phyloP scores from a whole-genome alignment of 2,888 invertebrate genomes.

The Caenorhabditis becei region DNA sequence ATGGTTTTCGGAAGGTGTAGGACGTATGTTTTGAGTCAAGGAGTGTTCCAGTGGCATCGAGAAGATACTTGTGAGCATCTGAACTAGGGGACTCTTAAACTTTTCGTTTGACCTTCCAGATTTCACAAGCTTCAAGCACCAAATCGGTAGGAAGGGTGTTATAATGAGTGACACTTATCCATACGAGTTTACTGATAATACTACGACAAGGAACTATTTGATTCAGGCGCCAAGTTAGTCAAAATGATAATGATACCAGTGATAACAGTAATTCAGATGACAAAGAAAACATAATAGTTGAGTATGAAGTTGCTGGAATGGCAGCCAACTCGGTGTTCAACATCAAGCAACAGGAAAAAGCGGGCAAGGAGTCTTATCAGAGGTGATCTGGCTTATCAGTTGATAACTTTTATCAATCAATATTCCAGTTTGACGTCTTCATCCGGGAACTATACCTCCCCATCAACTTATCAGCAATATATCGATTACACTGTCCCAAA shows the following conservation, averaged over 20 bases:
- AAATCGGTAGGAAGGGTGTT: conserved; percentile 36
- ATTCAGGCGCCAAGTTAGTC: conserved; percentile 20
- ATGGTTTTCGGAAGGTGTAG: conserved; percentile 27
- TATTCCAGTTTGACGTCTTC: neutral
- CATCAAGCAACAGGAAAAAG: neutral
- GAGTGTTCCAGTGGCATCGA: conserved; percentile 28
- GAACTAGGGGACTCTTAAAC: too few relatives aligned
- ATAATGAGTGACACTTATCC: conserved; percentile 37
- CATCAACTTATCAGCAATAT: neutral
- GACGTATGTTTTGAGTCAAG: conserved; percentile 34
- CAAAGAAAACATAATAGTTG: conserved; percentile 35
- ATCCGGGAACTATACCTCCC: neutral
- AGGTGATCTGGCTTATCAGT: neutral
- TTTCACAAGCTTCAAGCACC: neutral
- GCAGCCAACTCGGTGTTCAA: neutral
- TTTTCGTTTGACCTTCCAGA: neutral
- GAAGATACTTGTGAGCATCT: conserved; percentile 12
- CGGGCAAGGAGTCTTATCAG: neutral
- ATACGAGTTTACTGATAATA: neutral
- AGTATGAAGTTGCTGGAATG: conserved; percentile 34
- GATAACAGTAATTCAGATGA: neutral
- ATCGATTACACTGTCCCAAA: neutral
- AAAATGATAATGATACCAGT: too few relatives aligned
- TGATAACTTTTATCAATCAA: neutral
- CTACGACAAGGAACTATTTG: conserved; percentile 7